phyloP scores from a whole-genome alignment of 2,113 vertebrate genomes.

The Coracopsis vasa region DNA sequence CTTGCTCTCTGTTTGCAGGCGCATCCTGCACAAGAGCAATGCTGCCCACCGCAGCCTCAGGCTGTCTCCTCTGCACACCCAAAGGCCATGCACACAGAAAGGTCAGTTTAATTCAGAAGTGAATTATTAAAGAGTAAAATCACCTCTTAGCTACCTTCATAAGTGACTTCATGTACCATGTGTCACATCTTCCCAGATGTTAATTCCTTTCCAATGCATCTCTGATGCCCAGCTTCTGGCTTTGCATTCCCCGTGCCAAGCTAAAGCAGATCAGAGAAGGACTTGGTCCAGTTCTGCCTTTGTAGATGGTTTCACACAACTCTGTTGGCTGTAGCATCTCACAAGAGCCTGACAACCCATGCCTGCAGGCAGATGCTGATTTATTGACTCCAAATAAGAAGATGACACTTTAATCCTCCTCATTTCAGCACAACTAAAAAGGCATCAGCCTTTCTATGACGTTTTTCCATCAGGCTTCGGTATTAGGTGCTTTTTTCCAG shows the following conservation, averaged over 20 bases:
- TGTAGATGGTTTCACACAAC: background rate
- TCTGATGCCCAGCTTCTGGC: background rate
- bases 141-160: background rate
- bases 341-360: background rate
- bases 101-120: background rate
- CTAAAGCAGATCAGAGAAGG: background rate
- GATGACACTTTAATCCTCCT: background rate
- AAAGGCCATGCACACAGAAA: background rate
- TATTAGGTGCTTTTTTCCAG: background rate
- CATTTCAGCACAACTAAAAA: accelerated
- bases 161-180: accelerated
- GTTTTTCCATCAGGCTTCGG: background rate
- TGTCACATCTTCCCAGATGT: accelerated
- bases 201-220: background rate
- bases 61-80: accelerated
- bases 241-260: background rate
- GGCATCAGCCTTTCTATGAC: background rate
- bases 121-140: background rate
- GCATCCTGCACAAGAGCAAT: background rate
- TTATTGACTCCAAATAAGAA: background rate
- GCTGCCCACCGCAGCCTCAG: background rate
- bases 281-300: background rate
- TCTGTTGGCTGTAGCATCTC: background rate
- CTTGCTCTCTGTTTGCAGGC: background rate
- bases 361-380: background rate